phyloP scores from a whole-genome alignment of 2,888 invertebrate species.

The Gnatocerus cornutus region DNA sequence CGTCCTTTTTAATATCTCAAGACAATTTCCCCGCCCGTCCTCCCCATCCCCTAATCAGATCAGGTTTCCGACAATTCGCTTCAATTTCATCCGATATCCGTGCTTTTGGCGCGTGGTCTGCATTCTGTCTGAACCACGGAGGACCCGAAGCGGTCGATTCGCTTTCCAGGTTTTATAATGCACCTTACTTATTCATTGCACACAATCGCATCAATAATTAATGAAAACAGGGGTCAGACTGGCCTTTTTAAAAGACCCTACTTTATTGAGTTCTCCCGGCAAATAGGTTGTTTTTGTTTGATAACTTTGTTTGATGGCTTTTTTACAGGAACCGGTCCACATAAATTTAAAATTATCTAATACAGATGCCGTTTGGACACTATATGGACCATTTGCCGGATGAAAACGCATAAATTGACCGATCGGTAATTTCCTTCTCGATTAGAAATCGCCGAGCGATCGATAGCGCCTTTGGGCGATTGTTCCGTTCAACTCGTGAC shows the following conservation, averaged over 20 bases:
- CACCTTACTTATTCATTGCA: constrained; percentile 72
- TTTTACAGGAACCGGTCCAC: constrained; percentile 68
- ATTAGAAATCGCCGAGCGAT: constrained; percentile 16
- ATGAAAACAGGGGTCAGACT: constrained; percentile 69
- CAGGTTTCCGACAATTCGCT: constrained; percentile 67
- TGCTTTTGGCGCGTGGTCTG: constrained; percentile 64
- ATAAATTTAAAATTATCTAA: constrained; percentile 69
- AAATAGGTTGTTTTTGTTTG: constrained; percentile 71
- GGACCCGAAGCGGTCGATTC: constrained; percentile 52
- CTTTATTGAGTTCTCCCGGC: constrained; percentile 70
- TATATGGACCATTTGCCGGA: constrained; percentile 41
- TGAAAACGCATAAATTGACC: constrained; percentile 34
- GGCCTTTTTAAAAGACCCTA: constrained; percentile 69
- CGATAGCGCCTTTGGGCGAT: constrained; percentile 13
- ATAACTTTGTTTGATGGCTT: constrained; percentile 71
- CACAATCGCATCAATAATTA: constrained; percentile 71
- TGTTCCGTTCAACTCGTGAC: constrained; percentile 9
- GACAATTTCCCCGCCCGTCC: neutral
- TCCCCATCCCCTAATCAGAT: constrained; percentile 19
- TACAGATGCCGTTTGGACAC: constrained; percentile 47
- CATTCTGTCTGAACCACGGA: constrained; percentile 57
- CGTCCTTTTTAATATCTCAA: neutral
- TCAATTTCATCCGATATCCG: constrained; percentile 70
- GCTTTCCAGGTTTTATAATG: constrained; percentile 68
- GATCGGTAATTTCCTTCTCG: constrained; percentile 24